phyloP scores from a whole-genome alignment of 2,888 invertebrate species.

The Temnothorax unifasciatus region DNA sequence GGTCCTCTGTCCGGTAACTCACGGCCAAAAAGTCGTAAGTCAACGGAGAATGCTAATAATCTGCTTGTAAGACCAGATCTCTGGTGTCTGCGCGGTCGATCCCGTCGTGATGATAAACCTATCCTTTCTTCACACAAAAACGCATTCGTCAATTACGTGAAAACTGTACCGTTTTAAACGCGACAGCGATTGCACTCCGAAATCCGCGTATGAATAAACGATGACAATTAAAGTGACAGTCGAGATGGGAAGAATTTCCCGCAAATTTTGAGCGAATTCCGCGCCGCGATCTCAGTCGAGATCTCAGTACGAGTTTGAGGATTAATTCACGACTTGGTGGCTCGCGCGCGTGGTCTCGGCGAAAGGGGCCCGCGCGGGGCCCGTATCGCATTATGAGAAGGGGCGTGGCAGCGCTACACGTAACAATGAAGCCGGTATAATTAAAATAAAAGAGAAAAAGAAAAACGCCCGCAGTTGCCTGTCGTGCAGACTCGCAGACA shows the following conservation, averaged over 20 bases:
- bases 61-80: conserved; percentile 74
- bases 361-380: conserved; percentile 48
- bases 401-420: conserved; percentile 70
- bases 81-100: not conserved
- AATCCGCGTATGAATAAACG: not conserved
- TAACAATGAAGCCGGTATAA: conserved; percentile 68
- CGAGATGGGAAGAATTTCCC: not conserved
- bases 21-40: conserved; percentile 71
- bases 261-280: not conserved
- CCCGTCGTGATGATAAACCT: not conserved
- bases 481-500: conserved; percentile 19
- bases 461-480: conserved; percentile 50
- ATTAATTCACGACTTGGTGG: conserved; percentile 53
- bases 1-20: conserved; percentile 75
- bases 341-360: conserved; percentile 37
- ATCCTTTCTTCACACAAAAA: not conserved
- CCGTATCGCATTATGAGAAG: conserved; percentile 56
- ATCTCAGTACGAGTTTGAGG: conserved; percentile 16
- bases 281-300: not conserved
- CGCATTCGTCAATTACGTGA: not conserved
- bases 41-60: conserved; percentile 67
- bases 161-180: not conserved
- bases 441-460: conserved; percentile 61
- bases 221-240: not conserved
- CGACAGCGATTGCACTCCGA: not conserved